Base-by-base conservation (phyloP, 2,888 invertebrate species). In the Sphaeridia pumilis region DNA sequence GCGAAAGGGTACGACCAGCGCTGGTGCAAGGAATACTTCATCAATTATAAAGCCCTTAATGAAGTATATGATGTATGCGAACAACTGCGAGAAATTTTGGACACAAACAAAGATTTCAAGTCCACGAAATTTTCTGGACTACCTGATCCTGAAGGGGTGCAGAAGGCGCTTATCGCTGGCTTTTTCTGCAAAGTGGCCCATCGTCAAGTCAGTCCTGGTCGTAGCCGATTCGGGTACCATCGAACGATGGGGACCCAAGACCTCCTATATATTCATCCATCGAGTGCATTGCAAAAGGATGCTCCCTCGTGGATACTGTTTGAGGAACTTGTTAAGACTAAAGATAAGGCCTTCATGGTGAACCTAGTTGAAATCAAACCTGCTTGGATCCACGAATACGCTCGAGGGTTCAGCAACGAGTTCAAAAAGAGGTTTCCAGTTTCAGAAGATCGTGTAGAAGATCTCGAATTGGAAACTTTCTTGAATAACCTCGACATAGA, bases 171-270 rank as follows among this genome's bases (percentile, higher is more conserved):
- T 10, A 43, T 36, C 24, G 36, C 51, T 34, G 55, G 55, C 1
- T 55, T 41, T 28, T 51, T 46, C 20, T 24, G 27, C 21, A 45
- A 41, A 42, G 26, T 56, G 14, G 56, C 56, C n/a, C n/a, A n/a
- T n/a, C 22, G 22, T 25, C 50, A 41, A 28, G 36, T 24, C 3
- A n/a, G 34, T 24, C 35, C 44, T 1, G 24, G 31, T 17, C 34
- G 25, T 21, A 44, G 26, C n/a, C 44, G 43, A 34, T 31, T 25
- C 4, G 44, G 38, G 7, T 38, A 38, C 17, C 7, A 20, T 14
- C 12, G 38, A 7, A 17, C 38, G 7, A 5, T 14, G 5, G 7
- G 12, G 10, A 5, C 38, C 17, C 12, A 17, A 38, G 38, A 38
- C 20, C 20, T 38, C 17, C 17, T 22, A 10, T 50, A 34, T 25